A percentile compares a stretch with the other conserved stretches of the same genome.
These are phyloP conservation scores for Malurus elegans DNA, from an alignment of 2,113 vertebrate genomes.

Conservation along the genomic window DNA sequence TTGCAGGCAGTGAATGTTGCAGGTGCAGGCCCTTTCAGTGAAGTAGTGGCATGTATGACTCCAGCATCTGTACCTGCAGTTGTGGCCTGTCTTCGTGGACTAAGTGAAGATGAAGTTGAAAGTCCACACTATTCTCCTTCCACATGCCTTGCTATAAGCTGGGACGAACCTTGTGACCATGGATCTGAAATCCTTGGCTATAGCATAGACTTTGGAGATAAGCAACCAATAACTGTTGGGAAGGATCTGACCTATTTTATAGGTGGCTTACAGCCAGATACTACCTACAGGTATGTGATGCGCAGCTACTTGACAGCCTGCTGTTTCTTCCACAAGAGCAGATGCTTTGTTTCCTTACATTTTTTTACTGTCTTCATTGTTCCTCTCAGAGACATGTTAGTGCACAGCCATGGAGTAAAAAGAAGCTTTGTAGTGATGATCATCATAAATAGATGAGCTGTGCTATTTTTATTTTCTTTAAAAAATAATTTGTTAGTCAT, in stretches of 20 bases:
- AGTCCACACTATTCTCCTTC: slow-evolving; percentile 84
- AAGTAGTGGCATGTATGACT: slow-evolving; percentile 85
- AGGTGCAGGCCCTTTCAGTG: slow-evolving; percentile 90
- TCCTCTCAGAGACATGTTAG: background rate
- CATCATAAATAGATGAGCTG: background rate
- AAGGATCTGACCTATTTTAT: slow-evolving; percentile 84
- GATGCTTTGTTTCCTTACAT: background rate
- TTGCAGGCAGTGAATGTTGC: slow-evolving; percentile 86
- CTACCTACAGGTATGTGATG: slow-evolving; percentile 87
- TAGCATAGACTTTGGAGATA: slow-evolving; percentile 93
- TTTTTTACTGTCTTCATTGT: background rate
- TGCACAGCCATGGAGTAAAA: background rate
- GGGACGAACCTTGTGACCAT: slow-evolving; percentile 90
- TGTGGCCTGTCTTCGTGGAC: slow-evolving; percentile 83
- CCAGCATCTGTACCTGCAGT: slow-evolving; percentile 91
- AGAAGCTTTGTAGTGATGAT: background rate
- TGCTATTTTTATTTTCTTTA: background rate
- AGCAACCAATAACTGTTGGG: slow-evolving; percentile 84
- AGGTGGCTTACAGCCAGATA: slow-evolving; percentile 91
- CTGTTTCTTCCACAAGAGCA: background rate
- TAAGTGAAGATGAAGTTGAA: slow-evolving; percentile 83
- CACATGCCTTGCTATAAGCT: slow-evolving; percentile 89
- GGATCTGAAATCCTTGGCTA: slow-evolving; percentile 93
- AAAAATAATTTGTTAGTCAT: background rate
- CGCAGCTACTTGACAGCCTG: background rate